Base-by-base conservation (phyloP, 2,888 invertebrate species). In the Penaeus monodon region DNA sequence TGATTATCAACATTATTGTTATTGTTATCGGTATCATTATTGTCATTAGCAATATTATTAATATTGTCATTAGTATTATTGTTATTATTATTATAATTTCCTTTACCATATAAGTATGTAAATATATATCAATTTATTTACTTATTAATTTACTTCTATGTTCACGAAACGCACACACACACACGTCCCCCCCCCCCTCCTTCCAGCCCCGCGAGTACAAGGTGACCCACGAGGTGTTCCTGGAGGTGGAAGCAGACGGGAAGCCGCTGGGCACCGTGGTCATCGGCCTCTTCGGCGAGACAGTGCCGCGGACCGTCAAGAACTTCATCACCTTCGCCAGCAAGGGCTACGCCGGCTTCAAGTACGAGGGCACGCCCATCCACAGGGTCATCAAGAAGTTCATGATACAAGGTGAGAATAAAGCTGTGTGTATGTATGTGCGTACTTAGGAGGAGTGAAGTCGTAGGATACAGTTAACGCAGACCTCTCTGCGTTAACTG, bases 331-430 rank as follows among this genome's bases (percentile, higher is more conserved):
- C 95, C n/a, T 94, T 98, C 64, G 96, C 97, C 44, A 94, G 95
- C 22, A 94, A 94, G 38, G 97, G 97, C 17, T 94, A 96, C 86
- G 93, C 95, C 90, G 96, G 96, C 38, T 95, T 94, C 92, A 95
- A 95, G 3, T 98, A 97, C 92, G 94, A 95, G 90, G 96, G 96
- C 24, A 94, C 96, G 7, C 94, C 93, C 90, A 97, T 98, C 92
- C 97, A 97, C 93, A 94, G 97, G 27, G 95, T 98, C 86, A 96
- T 98, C 90, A 95, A 96, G 92, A 95, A 96, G 90, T 98, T 98
- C 92, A 96, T 98, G 95, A 95, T 98, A 91, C 98, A 98, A 94
- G 98, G 97, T 96, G 91, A 91, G 91, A 77, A 24, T 14, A n/a
- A 27, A 49, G n/a, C 65, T 57, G 29, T 14, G 14, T 49, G n/a